Conservation (phyloP, 2,113 vertebrate species). For the Australoheros scitulus region DNA sequence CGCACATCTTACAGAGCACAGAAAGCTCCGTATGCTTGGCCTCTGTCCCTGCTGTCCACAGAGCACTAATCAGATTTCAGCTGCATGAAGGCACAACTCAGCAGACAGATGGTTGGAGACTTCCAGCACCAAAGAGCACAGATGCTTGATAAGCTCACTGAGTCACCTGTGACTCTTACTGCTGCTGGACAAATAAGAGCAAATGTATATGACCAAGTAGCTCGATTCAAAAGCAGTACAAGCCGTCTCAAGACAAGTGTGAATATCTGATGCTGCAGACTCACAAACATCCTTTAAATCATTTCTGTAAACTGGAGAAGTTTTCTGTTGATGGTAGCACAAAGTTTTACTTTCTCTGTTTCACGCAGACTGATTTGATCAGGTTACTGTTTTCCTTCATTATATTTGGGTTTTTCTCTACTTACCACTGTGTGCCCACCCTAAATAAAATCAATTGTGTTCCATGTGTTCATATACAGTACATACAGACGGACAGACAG, state of each 20-base stretch:
- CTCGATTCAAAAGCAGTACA: neutral
- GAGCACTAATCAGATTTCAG: conserved; percentile 16
- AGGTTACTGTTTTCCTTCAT: too few relatives aligned
- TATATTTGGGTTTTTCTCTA: too few relatives aligned
- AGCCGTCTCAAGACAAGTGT: neutral
- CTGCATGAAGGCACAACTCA: neutral
- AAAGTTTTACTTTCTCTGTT: too few relatives aligned
- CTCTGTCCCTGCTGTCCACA: neutral
- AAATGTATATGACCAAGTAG: neutral
- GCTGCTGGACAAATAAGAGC: neutral
- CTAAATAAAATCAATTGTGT: neutral
- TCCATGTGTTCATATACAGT: neutral
- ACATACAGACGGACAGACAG: too few relatives aligned
- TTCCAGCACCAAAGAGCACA: conserved; percentile 33
- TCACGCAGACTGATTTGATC: too few relatives aligned
- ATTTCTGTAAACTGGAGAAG: too few relatives aligned
- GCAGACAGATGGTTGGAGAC: conserved; percentile 54
- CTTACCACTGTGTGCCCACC: too few relatives aligned
- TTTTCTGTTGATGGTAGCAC: too few relatives aligned
- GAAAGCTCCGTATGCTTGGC: neutral
- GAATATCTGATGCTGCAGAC: neutral
- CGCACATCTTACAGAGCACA: neutral
- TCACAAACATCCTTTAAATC: neutral
- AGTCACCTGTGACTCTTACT: neutral
- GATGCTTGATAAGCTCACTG: conserved; percentile 51